Base-by-base conservation (phyloP, 2,888 invertebrate genomes). In the Ametastegia equiseti region DNA sequence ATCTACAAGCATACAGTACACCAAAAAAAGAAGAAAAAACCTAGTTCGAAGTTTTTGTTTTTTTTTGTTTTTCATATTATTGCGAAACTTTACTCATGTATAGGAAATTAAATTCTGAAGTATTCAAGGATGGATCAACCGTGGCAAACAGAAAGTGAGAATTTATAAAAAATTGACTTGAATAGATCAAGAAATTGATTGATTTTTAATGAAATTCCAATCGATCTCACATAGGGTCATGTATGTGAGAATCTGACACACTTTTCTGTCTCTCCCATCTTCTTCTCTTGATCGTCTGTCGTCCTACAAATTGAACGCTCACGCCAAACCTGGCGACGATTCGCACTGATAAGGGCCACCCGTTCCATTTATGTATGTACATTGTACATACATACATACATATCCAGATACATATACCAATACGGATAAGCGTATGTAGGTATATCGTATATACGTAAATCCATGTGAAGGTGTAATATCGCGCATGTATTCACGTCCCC, bases 281-380 rank as follows among this genome's bases (percentile, higher is more conserved):
- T 33, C 54, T 13, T 7, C 1, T 1, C 19, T 11, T n/a, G n/a
- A 13, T 73, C 47, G 54, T 33, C 6, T 54, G 75, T n/a, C n/a
- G n/a, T 75, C 54, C 33, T 54, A 75, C 75, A 54, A 75, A 75
- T 75, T 75, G 36, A 75, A 75, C 36, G 19, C n/a, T n/a, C n/a
- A n/a, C n/a, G 33, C 36, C 75, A 75, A 75, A 54, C 75, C 36
- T 75, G 50, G 75, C 75, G 33, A 36, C 36, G 75, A 11, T 75
- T 39, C 36, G 19, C 33, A 75, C 75, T 50, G 75, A 75, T 75
- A 75, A 75, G 75, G 33, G 54, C 33, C 27, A 67, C 27, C 47
- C 42, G 33, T 75, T 75, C 27, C 54, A 75, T 50, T 50, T 50
- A 19, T 54, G n/a, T n/a, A n/a, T n/a, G n/a, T n/a, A n/a, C n/a